Conservation (phyloP, 2,113 vertebrate genomes). For the Falco punctatus region DNA sequence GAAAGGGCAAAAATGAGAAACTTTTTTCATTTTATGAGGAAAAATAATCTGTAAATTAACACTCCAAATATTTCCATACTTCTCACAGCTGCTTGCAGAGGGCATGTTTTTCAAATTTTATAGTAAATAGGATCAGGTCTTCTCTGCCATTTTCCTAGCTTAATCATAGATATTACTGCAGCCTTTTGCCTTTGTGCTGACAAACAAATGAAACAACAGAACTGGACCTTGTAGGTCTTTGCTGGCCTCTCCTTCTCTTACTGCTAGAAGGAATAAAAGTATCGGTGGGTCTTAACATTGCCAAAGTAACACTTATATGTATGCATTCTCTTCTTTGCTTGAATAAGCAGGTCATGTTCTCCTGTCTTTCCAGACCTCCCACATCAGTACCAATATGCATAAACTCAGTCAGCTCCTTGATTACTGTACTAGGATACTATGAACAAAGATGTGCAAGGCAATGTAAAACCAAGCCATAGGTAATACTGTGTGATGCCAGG, state of each 20-base stretch:
- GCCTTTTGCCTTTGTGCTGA: background rate
- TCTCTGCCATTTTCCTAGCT: background rate
- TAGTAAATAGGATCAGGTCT: background rate
- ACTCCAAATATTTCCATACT: background rate
- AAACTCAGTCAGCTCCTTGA: background rate
- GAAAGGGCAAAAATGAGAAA: background rate
- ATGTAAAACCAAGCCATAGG: background rate
- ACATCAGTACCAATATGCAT: background rate
- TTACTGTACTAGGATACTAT: background rate
- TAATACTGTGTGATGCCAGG: background rate
- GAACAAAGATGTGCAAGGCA: background rate
- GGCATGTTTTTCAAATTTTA: background rate
- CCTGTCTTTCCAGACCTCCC: background rate
- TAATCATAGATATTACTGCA: background rate
- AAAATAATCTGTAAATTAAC: background rate
- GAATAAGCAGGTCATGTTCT: background rate
- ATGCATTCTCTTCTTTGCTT: background rate
- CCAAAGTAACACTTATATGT: rapidly evolving
- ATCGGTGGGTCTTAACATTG: background rate
- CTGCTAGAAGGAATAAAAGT: background rate
- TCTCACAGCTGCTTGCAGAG: background rate
- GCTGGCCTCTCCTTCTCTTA: background rate
- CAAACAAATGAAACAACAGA: background rate
- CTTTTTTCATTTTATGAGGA: background rate
- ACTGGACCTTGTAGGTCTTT: background rate